A percentile compares a stretch with the other conserved stretches of the same genome.
Evolutionary conservation across 1,140 invertebrate genomes (phyloP).

Genomic region (Cydia splendana): DNA sequence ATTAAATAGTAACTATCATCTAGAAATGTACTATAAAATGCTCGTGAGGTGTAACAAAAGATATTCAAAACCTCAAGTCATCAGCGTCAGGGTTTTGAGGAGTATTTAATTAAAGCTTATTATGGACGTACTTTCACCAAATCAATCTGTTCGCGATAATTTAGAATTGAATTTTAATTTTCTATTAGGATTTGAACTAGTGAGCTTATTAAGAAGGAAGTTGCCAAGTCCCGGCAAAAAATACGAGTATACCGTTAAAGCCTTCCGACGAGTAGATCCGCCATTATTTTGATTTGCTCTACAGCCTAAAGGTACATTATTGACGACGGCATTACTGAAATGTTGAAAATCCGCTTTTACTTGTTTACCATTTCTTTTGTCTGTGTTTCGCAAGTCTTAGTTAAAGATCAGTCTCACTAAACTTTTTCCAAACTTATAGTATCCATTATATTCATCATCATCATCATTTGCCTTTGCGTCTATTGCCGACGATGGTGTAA

Average conservation of each 20-base stretch:
- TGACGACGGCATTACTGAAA: too few species aligned
- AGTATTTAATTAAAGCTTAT: conserved; percentile 30
- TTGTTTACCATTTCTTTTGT: too few species aligned
- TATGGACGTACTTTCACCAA: conserved; percentile 25
- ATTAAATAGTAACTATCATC: not conserved
- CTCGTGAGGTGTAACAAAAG: not conserved
- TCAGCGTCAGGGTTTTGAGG: not conserved
- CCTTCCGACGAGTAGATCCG: too few species aligned
- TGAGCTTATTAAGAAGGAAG: conserved; percentile 2
- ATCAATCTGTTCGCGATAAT: conserved; percentile 22
- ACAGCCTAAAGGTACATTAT: not conserved
- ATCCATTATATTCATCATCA: too few species aligned
- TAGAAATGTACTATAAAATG: not conserved
- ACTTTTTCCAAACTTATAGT: too few species aligned
- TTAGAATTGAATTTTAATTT: conserved; percentile 31
- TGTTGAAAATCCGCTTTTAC: too few species aligned
- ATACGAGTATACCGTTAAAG: not conserved
- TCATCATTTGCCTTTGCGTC: too few species aligned
- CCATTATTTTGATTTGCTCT: not conserved
- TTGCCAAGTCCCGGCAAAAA: not conserved
- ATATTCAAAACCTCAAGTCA: conserved; percentile 25
- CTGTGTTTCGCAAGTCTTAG: too few species aligned
- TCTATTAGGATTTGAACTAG: conserved; percentile 10
- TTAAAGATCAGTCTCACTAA: too few species aligned
- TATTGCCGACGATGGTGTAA: too few species aligned